phyloP scores from a whole-genome alignment of 1,140 invertebrate genomes.

The Sipha flava region DNA sequence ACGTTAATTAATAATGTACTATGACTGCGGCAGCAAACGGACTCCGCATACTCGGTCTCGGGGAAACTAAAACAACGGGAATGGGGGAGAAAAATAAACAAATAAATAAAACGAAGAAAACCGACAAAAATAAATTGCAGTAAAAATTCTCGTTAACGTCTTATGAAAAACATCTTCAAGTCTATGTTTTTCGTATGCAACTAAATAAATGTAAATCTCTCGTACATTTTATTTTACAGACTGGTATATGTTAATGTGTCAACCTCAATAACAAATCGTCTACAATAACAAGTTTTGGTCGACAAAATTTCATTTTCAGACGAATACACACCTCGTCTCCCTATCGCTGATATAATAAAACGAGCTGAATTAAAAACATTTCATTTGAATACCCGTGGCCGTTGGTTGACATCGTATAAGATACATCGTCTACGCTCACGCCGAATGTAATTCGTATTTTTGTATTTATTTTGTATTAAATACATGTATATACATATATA shows the following conservation, averaged over 20 bases:
- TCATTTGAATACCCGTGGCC: too few species aligned
- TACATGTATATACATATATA: too few species aligned
- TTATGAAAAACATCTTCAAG: neutral
- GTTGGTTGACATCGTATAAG: too few species aligned
- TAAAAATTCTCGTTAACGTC: neutral
- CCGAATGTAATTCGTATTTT: too few species aligned
- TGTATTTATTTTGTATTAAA: too few species aligned
- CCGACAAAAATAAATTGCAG: neutral
- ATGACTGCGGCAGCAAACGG: neutral
- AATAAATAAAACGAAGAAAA: neutral
- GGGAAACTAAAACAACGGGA: neutral
- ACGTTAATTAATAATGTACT: neutral
- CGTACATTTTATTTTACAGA: neutral
- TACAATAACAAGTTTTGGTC: neutral
- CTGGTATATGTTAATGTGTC: constrained; percentile 12
- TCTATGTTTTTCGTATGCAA: neutral
- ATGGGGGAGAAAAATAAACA: neutral
- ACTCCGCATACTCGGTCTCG: neutral
- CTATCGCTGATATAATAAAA: too few species aligned
- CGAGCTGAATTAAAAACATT: too few species aligned
- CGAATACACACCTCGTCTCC: too few species aligned
- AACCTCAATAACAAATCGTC: neutral
- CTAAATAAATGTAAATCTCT: neutral
- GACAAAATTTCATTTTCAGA: neutral
- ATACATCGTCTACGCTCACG: too few species aligned